Percentiles rank a stretch among this genome's conserved stretches.
These are phyloP conservation scores for Perca flavescens DNA, from an alignment of 2,113 vertebrate genomes.

Conservation along the genomic window DNA sequence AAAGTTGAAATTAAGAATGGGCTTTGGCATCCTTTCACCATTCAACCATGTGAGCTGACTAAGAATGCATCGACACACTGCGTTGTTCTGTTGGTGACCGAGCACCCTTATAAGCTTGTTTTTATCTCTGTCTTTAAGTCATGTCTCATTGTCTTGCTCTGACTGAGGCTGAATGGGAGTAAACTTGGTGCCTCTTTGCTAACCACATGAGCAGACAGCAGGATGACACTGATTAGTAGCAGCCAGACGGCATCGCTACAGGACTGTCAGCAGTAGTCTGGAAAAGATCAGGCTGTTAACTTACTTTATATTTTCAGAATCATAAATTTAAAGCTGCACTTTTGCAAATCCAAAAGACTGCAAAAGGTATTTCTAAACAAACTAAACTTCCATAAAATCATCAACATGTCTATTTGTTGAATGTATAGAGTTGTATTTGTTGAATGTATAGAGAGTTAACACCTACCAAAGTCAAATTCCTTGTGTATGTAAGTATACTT, in stretches of 20 bases:
- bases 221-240: conserved; percentile 58
- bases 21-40: neutral
- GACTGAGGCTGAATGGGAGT: conserved; percentile 21
- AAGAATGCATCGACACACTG: neutral
- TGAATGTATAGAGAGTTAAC: no score
- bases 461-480: no score
- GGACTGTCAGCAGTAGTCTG: conserved; percentile 2
- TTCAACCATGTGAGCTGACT: neutral
- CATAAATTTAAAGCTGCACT: neutral
- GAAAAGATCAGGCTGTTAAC: neutral
- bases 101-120: neutral
- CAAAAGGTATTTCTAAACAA: neutral
- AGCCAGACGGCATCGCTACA: conserved; percentile 4
- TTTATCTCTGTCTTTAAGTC: neutral
- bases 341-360: neutral
- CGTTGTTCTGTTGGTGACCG: neutral
- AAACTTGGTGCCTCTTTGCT: conserved; percentile 1
- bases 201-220: conserved; percentile 30
- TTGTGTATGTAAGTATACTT: no score
- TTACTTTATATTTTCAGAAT: neutral
- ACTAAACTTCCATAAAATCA: neutral
- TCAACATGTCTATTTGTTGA: no score
- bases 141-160: conserved; percentile 4
- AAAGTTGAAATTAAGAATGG: neutral
- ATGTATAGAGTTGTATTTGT: no score